Base-by-base conservation (phyloP, 2,113 vertebrate species). In the Osmerus mordax region DNA sequence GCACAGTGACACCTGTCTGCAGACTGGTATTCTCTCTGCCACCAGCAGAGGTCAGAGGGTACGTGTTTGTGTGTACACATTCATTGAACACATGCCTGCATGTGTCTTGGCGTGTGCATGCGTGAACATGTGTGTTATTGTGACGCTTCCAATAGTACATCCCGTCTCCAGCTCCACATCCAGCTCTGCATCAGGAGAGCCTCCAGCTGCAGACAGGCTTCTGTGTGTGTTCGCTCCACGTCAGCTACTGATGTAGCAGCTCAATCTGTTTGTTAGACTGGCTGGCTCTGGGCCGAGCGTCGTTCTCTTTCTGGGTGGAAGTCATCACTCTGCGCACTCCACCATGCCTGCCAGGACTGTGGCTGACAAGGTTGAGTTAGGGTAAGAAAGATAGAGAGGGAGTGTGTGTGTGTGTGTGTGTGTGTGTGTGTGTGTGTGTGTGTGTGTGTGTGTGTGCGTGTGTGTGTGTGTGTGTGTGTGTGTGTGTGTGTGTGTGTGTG, bases 401-500 rank as follows among this genome's bases (percentile, higher is more conserved):
- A 13, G 76, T 78, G 77, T 15, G 15, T 13, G 53, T 36, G 60
- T 56, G 41, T 47, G 41, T 47, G 41, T 47, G 8, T 53, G 29
- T 55, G 4, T 32, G 56, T 69, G 29, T 52, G 11, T 54, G 29
- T 67, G 72, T 65, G 65, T 13, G 65, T 51, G 65, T 16, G 19
- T n/a, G 21, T 11, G 16, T n/a, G 62, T n/a, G 18, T 18, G 15
- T 19, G 36, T 19, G 65, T 18, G 54, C 1, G 76, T 78, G 77
- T 14, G 15, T 7, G 53, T 36, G 59, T 56, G 29, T 32, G 2
- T 32, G 29, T 32, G 29, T 51, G 62, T 69, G 29, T 52, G 11
- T 54, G 77, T 14, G 15, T 12, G 53, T 36, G 59, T 56, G 29
- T 32, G 2, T 32, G 29, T 4, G 29, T 52, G 11, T 54, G 32